These are phyloP conservation scores for Cyanistes caeruleus DNA, from an alignment of 2,113 vertebrate species.

Conservation along the genomic window DNA sequence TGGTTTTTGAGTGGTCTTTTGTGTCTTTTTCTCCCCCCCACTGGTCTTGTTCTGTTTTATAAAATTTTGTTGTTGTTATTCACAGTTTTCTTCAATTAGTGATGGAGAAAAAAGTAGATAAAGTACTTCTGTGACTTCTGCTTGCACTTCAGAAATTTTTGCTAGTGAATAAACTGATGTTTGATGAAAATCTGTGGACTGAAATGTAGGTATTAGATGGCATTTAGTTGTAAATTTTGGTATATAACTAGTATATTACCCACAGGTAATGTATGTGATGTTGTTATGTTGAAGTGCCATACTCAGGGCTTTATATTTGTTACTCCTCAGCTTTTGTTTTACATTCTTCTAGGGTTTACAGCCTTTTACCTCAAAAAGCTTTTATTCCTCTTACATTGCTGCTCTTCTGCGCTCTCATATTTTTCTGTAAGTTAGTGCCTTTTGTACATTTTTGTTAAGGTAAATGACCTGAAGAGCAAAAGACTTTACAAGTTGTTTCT, in stretches of 20 bases:
- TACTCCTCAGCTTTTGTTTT: background rate
- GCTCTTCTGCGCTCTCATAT: background rate
- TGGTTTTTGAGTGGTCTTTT: background rate
- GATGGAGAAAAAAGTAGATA: background rate
- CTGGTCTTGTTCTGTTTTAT: background rate
- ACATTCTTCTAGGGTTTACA: background rate
- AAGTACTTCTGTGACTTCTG: background rate
- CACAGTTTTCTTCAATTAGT: background rate
- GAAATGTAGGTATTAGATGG: background rate
- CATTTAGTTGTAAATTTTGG: background rate
- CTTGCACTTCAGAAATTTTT: background rate
- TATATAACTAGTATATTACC: background rate
- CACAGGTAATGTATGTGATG: background rate
- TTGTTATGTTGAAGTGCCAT: background rate
- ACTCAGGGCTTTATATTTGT: background rate
- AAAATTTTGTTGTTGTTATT: background rate
- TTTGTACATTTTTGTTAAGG: background rate
- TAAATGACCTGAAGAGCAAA: background rate
- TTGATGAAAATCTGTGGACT: background rate
- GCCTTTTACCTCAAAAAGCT: background rate
- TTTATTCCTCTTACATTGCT: background rate
- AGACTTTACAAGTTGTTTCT: background rate
- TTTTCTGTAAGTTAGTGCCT: background rate
- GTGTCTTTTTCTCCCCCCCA: background rate
- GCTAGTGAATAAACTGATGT: background rate